These are phyloP conservation scores for Apis laboriosa DNA, from an alignment of 1,140 invertebrate genomes.

Conservation along the genomic window DNA sequence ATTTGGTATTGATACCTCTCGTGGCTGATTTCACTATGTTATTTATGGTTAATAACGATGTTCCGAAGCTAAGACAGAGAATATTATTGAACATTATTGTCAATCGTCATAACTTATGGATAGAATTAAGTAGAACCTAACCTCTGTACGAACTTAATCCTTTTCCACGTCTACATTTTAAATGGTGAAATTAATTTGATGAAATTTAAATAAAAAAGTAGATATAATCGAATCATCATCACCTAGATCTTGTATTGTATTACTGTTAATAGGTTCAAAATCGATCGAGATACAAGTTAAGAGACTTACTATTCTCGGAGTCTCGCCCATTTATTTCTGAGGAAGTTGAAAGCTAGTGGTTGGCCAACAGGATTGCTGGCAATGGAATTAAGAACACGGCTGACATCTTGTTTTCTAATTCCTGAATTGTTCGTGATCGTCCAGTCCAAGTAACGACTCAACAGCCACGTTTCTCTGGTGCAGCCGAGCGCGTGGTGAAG, in stretches of 20 bases:
- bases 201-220: no score
- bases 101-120: no score
- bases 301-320: slow-evolving; percentile 87
- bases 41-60: slow-evolving; percentile 86
- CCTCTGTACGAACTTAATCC: no score
- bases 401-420: slow-evolving; percentile 90
- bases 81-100: no score
- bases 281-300: not conserved
- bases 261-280: no score
- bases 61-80: slow-evolving; percentile 85
- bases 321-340: slow-evolving; percentile 87
- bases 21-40: slow-evolving; percentile 88
- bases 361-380: slow-evolving; percentile 87
- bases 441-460: slow-evolving; percentile 88
- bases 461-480: slow-evolving; percentile 87
- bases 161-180: no score
- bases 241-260: no score
- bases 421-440: slow-evolving; percentile 86
- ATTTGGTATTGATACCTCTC: slow-evolving; percentile 86
- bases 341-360: slow-evolving; percentile 87
- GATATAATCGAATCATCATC: no score
- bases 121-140: no score
- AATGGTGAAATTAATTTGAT: no score
- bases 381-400: slow-evolving; percentile 87
- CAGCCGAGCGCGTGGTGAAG: slow-evolving; percentile 90